Conservation (phyloP, 2,888 invertebrate genomes). For the Cheilosia scutellata region DNA sequence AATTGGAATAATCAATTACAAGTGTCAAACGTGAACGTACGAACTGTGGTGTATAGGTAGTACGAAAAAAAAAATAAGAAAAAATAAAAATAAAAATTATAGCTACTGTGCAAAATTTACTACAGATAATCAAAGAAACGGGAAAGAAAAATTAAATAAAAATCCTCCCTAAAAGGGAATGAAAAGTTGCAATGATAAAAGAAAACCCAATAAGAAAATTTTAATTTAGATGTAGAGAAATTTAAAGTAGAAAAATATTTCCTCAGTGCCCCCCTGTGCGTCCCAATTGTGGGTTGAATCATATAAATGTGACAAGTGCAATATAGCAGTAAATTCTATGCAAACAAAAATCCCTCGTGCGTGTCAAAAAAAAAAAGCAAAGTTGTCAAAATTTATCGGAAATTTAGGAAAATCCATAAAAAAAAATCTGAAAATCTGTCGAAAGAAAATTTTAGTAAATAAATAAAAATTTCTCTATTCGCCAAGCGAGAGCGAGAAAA, state of each 20-base stretch:
- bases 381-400: neutral
- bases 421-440: constrained; percentile 42
- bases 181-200: constrained; percentile 1
- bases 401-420: constrained; percentile 18
- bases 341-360: constrained; percentile 30
- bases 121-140: constrained; percentile 5
- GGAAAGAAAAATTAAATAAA: constrained; percentile 1
- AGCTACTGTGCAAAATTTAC: constrained; percentile 10
- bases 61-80: constrained; percentile 20
- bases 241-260: constrained; percentile 41
- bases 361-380: constrained; percentile 25
- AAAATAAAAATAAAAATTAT: constrained; percentile 15
- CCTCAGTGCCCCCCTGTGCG: constrained; percentile 4
- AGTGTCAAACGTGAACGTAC: constrained; percentile 76
- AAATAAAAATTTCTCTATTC: constrained; percentile 76
- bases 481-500: constrained; percentile 63
- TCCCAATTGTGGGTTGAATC: constrained; percentile 13
- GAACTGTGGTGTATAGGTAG: constrained; percentile 56
- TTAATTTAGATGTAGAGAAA: constrained; percentile 58
- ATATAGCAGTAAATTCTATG: constrained; percentile 26
- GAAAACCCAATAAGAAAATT: constrained; percentile 9
- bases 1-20: constrained; percentile 75
- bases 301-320: constrained; percentile 60
- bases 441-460: constrained; percentile 67
- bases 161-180: neutral